Evolutionary conservation across 2,797 vertebrate species (phyloP), one percentile per base, ranked within the genome.

Genomic region (Oreonectes daqikongensis): DNA sequence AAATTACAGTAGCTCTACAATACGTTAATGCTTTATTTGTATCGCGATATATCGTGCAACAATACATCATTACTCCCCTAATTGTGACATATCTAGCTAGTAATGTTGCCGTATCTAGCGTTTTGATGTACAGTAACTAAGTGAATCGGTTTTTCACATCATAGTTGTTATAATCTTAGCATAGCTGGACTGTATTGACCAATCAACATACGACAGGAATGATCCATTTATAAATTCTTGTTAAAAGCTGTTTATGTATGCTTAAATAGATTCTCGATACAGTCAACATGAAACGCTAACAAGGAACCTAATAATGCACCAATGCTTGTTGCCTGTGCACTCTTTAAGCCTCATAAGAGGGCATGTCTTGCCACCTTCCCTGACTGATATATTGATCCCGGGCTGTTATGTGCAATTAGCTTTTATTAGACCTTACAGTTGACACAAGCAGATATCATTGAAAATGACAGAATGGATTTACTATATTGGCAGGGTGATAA

Each of bases 341-440:
- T 78, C 78, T 69, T 79, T 30, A 72, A 61, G 42, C 67, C 75
- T 74, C 42, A 20, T 82, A 83, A 82, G 88, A 77, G 82, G 74
- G 79, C 84, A 87, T 72, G 65, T 81, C 74, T 42, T 77, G 70
- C 82, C 86, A 79, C 86, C 85, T 91, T 87, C 88, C 85, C 89
- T 88, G 87, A 72, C 85, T 86, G 81, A 84, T 90, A 87, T 90
- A 93, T 91, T 84, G 89, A 91, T 90, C 84, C 79, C 44, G 35
- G 24, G 75, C 68, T 77, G 78, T 81, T 81, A 66, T 74, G 87
- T 82, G 86, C 88, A 91, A 87, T 91, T 89, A 91, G 85, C 86
- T 86, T 92, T 92, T 92, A 91, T 91, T 89, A 90, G 78, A 84
- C 87, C 86, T 83, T 83, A 81, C 82, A 82, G 87, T 90, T 85